Evolutionary conservation across 1,140 invertebrate species (phyloP), one percentile per base, ranked within the genome.

Genomic region (Papilio xuthus): DNA sequence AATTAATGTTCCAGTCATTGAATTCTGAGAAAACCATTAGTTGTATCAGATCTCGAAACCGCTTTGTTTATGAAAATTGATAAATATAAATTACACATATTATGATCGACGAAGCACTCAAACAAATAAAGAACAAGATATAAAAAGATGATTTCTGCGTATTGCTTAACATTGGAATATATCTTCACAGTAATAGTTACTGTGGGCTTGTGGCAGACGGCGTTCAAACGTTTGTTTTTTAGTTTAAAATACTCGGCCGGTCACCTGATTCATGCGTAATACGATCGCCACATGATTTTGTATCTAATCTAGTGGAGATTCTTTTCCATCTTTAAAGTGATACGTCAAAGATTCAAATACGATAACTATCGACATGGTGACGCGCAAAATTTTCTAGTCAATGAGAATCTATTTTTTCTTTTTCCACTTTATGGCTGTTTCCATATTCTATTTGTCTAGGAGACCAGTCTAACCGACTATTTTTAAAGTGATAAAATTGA

Each of bases 261-360:
- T 91, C 88, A 90, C 89, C 85, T 90, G 88, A 91, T 86, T 83
- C 60, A 73, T 82, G 81, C 80, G 79, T 80, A 81, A 84, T 78
- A 79, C 70, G 15, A 77, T 79, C 74, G 80, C 83, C 86, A 90
- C 89, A 90, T 89, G 89, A 90, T 84, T 78, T 70, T 67, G 60
- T 87, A 88, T 88, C 87, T 87, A 84, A 88, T 87, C 84, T 79
- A 28, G 60, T 50, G 42, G 76, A 70, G 78, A 81, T 83, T 70
- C 23, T 83, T 67, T 78, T 81, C 42, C 73, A 76, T 74, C 67
- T 56, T 50, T 56, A 72, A 81, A 79, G 81, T 84, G 86, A 84
- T 82, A 88, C 76, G 81, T 80, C 80, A 76, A 80, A 47, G 83
- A 79, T 79, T 78, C 75, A 42, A n/a, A 73, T 4, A 26, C 26